These are phyloP conservation scores for Lepidotrigona ventralis DNA, from an alignment of 1,140 invertebrate genomes.

Conservation along the genomic window DNA sequence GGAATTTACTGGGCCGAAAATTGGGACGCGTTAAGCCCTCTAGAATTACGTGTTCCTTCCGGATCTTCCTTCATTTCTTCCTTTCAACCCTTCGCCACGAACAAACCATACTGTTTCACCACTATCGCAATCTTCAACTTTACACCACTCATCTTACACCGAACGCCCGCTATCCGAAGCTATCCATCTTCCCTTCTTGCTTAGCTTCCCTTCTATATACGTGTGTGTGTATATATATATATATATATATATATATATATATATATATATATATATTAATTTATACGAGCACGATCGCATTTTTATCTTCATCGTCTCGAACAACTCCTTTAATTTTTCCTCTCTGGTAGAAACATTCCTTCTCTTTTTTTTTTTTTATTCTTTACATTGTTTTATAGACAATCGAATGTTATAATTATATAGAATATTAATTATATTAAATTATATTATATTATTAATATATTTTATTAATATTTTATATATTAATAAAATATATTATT, in stretches of 20 bases:
- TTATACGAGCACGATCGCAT: neutral
- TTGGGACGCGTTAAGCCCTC: constrained; percentile 70
- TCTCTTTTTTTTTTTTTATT: too few relatives aligned
- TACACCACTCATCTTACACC: constrained; percentile 40
- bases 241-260: too few relatives aligned
- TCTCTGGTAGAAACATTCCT: neutral
- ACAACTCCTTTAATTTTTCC: neutral
- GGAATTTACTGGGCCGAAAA: constrained; percentile 75
- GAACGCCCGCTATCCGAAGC: constrained; percentile 24
- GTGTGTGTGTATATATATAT: neutral
- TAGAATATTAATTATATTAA: too few relatives aligned
- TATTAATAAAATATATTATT: too few relatives aligned
- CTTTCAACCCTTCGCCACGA: constrained; percentile 24
- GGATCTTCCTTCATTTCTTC: constrained; percentile 49
- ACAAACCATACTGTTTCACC: constrained; percentile 35
- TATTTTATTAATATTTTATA: too few relatives aligned
- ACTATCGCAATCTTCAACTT: constrained; percentile 43
- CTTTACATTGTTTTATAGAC: too few relatives aligned
- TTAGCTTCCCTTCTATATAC: neutral
- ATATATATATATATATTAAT: too few relatives aligned
- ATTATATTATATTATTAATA: too few relatives aligned
- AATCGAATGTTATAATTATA: too few relatives aligned
- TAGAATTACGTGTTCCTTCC: constrained; percentile 63
- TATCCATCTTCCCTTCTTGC: constrained; percentile 34
- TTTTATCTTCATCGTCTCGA: neutral